These are phyloP conservation scores for Macquaria australasica DNA, from an alignment of 2,113 vertebrate genomes.

Conservation along the genomic window DNA sequence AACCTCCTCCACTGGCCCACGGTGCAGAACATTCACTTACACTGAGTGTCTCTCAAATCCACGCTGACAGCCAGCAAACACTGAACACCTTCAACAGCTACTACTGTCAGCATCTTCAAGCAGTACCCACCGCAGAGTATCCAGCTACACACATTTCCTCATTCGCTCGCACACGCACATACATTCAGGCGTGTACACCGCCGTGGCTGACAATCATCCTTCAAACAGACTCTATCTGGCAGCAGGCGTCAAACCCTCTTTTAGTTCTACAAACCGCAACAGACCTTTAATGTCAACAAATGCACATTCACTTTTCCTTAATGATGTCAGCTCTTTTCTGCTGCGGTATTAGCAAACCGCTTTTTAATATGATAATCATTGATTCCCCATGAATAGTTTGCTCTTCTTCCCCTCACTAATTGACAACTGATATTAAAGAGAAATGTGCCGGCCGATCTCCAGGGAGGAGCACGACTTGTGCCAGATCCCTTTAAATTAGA, in stretches of 20 bases:
- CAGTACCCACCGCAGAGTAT: conserved; percentile 48
- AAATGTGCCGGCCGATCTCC: conserved; percentile 67
- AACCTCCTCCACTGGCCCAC: conserved; percentile 63
- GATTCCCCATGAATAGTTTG: conserved; percentile 76
- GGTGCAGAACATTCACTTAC: conserved; percentile 75
- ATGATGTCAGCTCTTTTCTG: conserved; percentile 53
- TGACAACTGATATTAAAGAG: conserved; percentile 78
- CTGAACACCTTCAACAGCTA: conserved; percentile 73
- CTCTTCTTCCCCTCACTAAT: conserved; percentile 69
- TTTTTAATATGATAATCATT: conserved; percentile 79
- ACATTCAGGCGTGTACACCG: neutral
- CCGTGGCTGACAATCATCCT: conserved; percentile 33
- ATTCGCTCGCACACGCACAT: neutral
- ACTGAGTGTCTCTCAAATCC: conserved; percentile 70
- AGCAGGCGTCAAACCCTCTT: conserved; percentile 54
- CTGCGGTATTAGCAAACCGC: conserved; percentile 37
- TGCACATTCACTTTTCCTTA: conserved; percentile 32
- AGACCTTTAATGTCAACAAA: conserved; percentile 61
- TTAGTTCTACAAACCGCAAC: conserved; percentile 42
- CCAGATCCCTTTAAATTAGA: conserved; percentile 73
- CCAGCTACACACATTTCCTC: conserved; percentile 41
- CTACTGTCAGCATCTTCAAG: conserved; percentile 74
- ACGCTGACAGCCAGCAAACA: conserved; percentile 75
- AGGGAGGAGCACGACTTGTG: conserved; percentile 62
- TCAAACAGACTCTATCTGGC: conserved; percentile 46